Conservation (phyloP, 2,888 invertebrate genomes). For the Pogonocherus hispidulus region DNA sequence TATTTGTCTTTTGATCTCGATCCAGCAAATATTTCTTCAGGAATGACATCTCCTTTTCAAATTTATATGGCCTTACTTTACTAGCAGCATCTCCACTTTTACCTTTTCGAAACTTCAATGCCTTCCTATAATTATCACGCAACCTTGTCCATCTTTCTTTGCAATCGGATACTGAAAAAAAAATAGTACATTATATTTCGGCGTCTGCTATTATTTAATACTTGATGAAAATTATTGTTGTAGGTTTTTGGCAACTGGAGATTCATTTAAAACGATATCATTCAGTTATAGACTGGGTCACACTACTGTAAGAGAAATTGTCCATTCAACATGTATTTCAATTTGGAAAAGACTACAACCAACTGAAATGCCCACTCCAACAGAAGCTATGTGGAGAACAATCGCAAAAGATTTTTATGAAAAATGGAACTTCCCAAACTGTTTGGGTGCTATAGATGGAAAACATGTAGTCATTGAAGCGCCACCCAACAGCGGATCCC, state of each 20-base stretch:
- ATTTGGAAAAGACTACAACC: constrained; percentile 17
- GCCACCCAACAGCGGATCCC: constrained; percentile 4
- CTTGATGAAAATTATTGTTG: background rate
- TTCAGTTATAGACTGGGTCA: constrained; percentile 15
- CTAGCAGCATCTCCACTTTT: constrained; percentile 21
- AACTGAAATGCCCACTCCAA: constrained; percentile 14
- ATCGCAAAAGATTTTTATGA: background rate
- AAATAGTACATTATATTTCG: constrained; percentile 4
- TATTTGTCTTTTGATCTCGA: constrained; percentile 15
- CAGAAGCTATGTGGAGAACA: constrained; percentile 1
- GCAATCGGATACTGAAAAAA: constrained; percentile 4
- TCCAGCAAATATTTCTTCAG: constrained; percentile 11
- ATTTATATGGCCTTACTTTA: constrained; percentile 14
- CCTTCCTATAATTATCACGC: constrained; percentile 11
- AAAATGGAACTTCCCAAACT: constrained; percentile 9
- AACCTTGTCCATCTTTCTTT: constrained; percentile 1
- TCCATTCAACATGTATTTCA: constrained; percentile 15
- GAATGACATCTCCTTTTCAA: constrained; percentile 6
- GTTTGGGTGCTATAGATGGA: constrained; percentile 1
- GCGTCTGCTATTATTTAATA: background rate
- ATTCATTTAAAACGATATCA: constrained; percentile 8
- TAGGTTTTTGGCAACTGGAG: constrained; percentile 21
- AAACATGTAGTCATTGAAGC: background rate
- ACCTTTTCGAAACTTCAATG: no score
- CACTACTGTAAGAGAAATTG: constrained; percentile 14